Evolutionary conservation across 2,113 vertebrate species (phyloP), one percentile per base, ranked within the genome.

Genomic region (Eleginops maclovinus): DNA sequence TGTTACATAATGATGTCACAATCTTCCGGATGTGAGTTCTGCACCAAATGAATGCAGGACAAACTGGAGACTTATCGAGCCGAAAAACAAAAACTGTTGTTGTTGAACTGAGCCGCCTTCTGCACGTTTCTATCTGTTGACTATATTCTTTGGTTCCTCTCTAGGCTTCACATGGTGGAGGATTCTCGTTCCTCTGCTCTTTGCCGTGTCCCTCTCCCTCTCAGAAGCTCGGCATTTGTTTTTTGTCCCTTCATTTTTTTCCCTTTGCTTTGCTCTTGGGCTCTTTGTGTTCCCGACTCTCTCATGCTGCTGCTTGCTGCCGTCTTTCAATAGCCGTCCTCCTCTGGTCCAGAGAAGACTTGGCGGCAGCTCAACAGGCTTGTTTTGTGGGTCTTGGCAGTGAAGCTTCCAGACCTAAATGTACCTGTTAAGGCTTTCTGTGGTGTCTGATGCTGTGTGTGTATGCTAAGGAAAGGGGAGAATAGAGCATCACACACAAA

Each of bases 351-450:
- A 71, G 81, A 49, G 43, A 56, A 51, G 44, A 84, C 78, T 79
- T 84, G 87, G 89, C 75, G 60, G 24, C 61, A 17, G 66, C 56
- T 82, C 87, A 87, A 55, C 84, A 72, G 65, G 75, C 84, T 77
- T 82, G 72, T 36, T 80, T 85, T 79, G 71, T 81, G 49, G 66
- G 63, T 60, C 41, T 84, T 87, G 84, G 90, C 74, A 79, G 65
- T 3, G 3, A 67, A 46, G 68, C 60, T n/a, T 13, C 36, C 67
- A 83, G 66, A 67, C 46, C 79, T 83, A 67, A 77, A 75, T 75
- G 51, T 65, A 80, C 59, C 81, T 83, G 74, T 50, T 74, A 43
- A 14, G 14, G 47, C 14, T 24, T 70, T 64, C 59, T 31, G 28
- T 31, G 28, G 28, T 31, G 28, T 31, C 28, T 31, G 28, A n/a